Percentiles rank a stretch among this genome's conserved stretches.
These are phyloP conservation scores for Torymus auratus DNA, from an alignment of 2,888 invertebrate species.

Conservation along the genomic window DNA sequence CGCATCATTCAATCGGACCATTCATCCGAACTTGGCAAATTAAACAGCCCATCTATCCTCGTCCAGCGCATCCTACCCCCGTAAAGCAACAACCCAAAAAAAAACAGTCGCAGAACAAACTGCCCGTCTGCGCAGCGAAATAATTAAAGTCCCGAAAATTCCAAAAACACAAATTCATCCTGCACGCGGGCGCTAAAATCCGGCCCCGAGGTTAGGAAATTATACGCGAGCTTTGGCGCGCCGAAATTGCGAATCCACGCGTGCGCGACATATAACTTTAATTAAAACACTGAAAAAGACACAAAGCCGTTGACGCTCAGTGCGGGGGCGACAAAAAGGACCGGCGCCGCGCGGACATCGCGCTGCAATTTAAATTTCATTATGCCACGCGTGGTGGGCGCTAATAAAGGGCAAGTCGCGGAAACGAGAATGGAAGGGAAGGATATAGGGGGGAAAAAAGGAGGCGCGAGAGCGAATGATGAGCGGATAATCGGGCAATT, in stretches of 20 bases:
- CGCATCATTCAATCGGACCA: no score
- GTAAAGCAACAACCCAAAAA: neutral
- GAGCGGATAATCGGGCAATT: slow-evolving; percentile 20
- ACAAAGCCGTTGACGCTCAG: slow-evolving; percentile 9
- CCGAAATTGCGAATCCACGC: slow-evolving; percentile 30
- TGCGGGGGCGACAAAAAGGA: neutral
- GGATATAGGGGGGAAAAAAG: neutral
- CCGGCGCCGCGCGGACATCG: no score
- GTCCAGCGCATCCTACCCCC: neutral
- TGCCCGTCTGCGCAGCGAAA: neutral
- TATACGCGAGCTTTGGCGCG: slow-evolving; percentile 8
- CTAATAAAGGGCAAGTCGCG: slow-evolving; percentile 16
- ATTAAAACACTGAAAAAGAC: slow-evolving; percentile 48
- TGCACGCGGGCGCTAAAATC: slow-evolving; percentile 8
- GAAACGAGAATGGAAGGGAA: slow-evolving; percentile 7
- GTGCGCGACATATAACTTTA: slow-evolving; percentile 37
- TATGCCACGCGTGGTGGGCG: neutral
- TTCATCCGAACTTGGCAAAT: no score
- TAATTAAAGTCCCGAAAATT: slow-evolving; percentile 24
- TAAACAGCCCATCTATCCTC: no score
- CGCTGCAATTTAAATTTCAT: slow-evolving; percentile 45
- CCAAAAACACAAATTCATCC: slow-evolving; percentile 24
- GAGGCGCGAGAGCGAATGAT: slow-evolving; percentile 6
- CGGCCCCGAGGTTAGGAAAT: slow-evolving; percentile 28
- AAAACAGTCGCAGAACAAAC: neutral